These are phyloP conservation scores for Cosmorhoe ocellata DNA, from an alignment of 2,888 invertebrate genomes.

Conservation along the genomic window DNA sequence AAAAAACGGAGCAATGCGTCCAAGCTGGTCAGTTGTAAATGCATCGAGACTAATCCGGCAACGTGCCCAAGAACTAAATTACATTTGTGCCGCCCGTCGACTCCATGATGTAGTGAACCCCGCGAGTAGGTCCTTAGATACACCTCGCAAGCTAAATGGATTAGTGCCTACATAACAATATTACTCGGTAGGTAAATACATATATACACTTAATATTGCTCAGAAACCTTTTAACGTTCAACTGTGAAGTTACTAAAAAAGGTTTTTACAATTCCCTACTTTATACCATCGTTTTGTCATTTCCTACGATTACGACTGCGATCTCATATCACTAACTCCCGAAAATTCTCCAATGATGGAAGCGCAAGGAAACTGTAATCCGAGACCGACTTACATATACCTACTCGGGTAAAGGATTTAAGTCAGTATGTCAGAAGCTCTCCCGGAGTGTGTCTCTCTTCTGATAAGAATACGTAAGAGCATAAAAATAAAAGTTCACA, in stretches of 20 bases:
- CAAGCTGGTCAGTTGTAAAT: slow-evolving; percentile 24
- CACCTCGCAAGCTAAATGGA: slow-evolving; percentile 28
- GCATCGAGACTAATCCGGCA: slow-evolving; percentile 38
- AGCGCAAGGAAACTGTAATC: slow-evolving; percentile 53
- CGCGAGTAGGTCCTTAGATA: slow-evolving; percentile 15
- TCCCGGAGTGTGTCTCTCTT: slow-evolving; percentile 72
- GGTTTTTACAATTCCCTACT: not conserved
- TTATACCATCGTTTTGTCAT: slow-evolving; percentile 1
- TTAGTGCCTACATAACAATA: not conserved
- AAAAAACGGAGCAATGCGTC: slow-evolving; percentile 4
- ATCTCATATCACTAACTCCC: slow-evolving; percentile 26
- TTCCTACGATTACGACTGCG: slow-evolving; percentile 13
- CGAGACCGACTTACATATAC: slow-evolving; percentile 59
- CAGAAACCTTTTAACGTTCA: not conserved
- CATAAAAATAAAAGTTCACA: slow-evolving; percentile 83
- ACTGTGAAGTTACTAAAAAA: not conserved
- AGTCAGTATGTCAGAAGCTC: slow-evolving; percentile 76
- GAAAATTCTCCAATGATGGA: slow-evolving; percentile 45
- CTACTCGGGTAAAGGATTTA: slow-evolving; percentile 64
- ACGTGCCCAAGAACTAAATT: slow-evolving; percentile 59
- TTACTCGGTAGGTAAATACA: too few species aligned
- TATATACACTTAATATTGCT: too few species aligned
- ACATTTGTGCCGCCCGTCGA: slow-evolving; percentile 68
- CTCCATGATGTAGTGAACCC: slow-evolving; percentile 59
- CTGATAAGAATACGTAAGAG: slow-evolving; percentile 80